Evolutionary conservation across 2,797 vertebrate species (phyloP).

Genomic region (Muscicapa comitata): DNA sequence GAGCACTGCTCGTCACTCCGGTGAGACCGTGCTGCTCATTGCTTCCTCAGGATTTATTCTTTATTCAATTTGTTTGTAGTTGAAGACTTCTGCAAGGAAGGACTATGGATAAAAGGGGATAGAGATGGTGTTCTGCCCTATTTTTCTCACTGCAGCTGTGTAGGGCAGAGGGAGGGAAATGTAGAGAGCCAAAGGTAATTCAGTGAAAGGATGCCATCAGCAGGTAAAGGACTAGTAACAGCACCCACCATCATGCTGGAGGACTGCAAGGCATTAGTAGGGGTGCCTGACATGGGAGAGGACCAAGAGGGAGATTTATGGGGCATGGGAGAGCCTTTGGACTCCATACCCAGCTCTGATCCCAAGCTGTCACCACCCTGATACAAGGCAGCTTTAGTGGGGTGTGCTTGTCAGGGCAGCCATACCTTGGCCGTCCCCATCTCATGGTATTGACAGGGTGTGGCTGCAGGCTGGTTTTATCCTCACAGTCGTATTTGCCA

Average conservation of each 20-base stretch:
- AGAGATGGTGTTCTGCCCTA: not conserved
- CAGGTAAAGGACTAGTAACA: not conserved
- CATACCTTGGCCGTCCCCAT: not conserved
- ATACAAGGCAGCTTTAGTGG: not conserved
- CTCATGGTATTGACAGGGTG: not conserved
- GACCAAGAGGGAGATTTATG: not conserved
- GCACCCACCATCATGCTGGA: not conserved
- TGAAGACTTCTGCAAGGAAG: not conserved
- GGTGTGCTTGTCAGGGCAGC: not conserved
- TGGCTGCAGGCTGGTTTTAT: constrained; percentile 12
- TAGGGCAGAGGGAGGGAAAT: not conserved
- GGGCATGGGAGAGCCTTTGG: not conserved
- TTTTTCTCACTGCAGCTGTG: not conserved
- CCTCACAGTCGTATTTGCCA: not conserved
- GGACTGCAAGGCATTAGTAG: not conserved
- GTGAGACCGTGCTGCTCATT: not conserved
- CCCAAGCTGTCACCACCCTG: too few species aligned
- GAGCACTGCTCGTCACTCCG: not conserved
- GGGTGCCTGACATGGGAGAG: not conserved
- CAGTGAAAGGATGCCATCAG: not conserved
- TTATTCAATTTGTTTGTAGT: constrained; percentile 13
- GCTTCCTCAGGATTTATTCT: constrained; percentile 24
- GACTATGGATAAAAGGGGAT: not conserved
- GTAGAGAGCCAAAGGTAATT: not conserved
- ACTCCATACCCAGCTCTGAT: accelerated